These are phyloP conservation scores for Tamandua tetradactyla DNA, from an alignment of 2,797 vertebrate species.

Conservation along the genomic window DNA sequence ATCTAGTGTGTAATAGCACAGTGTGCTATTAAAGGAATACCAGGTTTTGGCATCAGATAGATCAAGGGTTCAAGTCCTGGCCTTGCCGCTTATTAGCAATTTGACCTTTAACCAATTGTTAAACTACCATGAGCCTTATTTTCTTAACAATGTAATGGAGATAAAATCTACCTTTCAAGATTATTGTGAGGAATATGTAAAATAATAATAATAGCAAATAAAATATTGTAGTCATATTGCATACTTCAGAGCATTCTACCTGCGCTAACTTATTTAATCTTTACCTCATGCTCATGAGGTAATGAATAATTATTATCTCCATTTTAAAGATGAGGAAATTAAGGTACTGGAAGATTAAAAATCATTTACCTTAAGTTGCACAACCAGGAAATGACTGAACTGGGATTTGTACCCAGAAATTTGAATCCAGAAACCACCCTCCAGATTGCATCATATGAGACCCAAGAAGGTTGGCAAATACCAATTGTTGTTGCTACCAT, in stretches of 20 bases:
- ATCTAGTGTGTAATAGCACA: no score
- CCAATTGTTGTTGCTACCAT: neutral
- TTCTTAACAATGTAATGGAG: neutral
- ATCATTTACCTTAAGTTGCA: neutral
- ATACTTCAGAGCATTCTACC: neutral
- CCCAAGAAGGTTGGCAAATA: neutral
- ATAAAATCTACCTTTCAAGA: neutral
- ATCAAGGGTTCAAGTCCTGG: neutral
- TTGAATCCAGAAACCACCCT: neutral
- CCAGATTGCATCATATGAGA: neutral
- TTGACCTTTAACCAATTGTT: neutral
- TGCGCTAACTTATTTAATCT: neutral
- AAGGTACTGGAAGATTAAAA: neutral
- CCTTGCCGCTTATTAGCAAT: neutral
- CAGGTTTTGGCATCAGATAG: no score
- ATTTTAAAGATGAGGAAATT: neutral
- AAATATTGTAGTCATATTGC: neutral
- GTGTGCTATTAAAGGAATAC: no score
- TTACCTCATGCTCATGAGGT: neutral
- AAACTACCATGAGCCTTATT: neutral
- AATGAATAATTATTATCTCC: no score
- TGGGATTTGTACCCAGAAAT: neutral
- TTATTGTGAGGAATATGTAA: neutral
- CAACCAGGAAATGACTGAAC: neutral
- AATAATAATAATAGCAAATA: neutral